Conservation (phyloP, 2,888 invertebrate species). For the Lissonota sp. region DNA sequence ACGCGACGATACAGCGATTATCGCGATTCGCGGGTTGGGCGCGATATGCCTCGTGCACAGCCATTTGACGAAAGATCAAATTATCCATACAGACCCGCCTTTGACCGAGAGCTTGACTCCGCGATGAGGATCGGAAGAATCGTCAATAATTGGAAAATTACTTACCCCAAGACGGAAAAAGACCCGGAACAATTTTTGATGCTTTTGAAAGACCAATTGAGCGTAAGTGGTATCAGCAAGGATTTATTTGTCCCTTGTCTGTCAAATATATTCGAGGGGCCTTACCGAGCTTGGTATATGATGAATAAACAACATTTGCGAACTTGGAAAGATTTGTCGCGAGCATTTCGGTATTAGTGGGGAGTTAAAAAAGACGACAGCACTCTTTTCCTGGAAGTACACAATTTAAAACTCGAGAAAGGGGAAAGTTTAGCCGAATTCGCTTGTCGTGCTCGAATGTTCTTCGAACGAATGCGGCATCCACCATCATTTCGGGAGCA, state of each 20-base stretch:
- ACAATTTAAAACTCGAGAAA: constrained; percentile 1
- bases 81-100: too few relatives aligned
- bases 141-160: constrained; percentile 30
- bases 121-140: constrained; percentile 7
- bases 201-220: constrained; percentile 20
- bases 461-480: constrained; percentile 33
- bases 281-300: constrained; percentile 37
- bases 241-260: constrained; percentile 47
- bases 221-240: constrained; percentile 38
- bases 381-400: constrained; percentile 5
- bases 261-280: constrained; percentile 44
- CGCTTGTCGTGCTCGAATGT: constrained; percentile 31
- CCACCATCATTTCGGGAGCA: constrained; percentile 40
- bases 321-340: constrained; percentile 44
- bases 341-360: constrained; percentile 41
- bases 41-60: too few relatives aligned
- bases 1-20: too few relatives aligned
- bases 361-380: constrained; percentile 32
- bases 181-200: constrained; percentile 51
- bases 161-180: constrained; percentile 41
- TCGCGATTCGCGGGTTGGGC: too few relatives aligned
- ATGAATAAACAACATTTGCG: constrained; percentile 27
- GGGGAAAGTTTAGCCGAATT: constrained; percentile 28
- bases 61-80: too few relatives aligned
- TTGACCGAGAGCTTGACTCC: too few relatives aligned